phyloP scores from a whole-genome alignment of 2,113 vertebrate genomes.

The Barbus barbus region DNA sequence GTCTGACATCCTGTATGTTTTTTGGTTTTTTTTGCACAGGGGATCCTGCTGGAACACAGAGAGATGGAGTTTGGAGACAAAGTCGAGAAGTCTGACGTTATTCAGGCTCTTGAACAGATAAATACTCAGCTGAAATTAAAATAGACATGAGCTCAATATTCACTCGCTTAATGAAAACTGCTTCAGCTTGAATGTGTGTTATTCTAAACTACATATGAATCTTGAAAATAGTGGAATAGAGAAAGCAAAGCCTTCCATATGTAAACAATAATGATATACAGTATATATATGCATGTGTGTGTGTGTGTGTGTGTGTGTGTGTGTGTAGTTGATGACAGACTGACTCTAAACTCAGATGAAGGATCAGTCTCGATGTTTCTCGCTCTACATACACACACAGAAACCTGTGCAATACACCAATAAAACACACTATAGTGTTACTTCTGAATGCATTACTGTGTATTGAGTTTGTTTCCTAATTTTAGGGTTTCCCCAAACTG shows the following conservation, averaged over 20 bases:
- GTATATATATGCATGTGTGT: neutral
- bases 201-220: neutral
- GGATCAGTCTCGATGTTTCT: constrained; percentile 32
- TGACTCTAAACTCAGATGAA: constrained; percentile 22
- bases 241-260: neutral
- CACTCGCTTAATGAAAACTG: neutral
- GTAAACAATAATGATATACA: neutral
- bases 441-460: neutral
- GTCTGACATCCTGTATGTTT: no score
- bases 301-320: neutral
- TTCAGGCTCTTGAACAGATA: constrained; percentile 31
- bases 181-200: no score
- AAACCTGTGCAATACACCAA: neutral
- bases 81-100: constrained; percentile 28
- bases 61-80: constrained; percentile 40
- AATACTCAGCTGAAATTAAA: constrained; percentile 2
- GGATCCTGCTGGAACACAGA: constrained; percentile 21
- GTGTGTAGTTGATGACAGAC: constrained; percentile 36
- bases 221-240: neutral
- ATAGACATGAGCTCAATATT: neutral
- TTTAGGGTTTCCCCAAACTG: neutral
- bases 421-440: neutral
- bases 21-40: neutral
- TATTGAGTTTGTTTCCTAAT: neutral
- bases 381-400: constrained; percentile 17